These are phyloP conservation scores for Colostygia pectinataria DNA, from an alignment of 2,888 invertebrate genomes.

Conservation along the genomic window DNA sequence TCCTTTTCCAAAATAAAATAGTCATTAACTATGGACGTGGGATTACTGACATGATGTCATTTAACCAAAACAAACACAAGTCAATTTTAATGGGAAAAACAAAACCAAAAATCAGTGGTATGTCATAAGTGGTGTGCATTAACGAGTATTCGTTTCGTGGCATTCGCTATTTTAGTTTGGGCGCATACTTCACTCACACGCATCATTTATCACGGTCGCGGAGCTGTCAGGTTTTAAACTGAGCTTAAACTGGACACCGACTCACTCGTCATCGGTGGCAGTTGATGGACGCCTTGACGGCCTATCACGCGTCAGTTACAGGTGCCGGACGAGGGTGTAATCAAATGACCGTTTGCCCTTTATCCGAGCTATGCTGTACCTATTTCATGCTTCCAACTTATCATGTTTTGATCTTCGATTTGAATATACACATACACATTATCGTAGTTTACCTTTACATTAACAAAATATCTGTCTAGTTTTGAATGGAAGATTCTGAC, in stretches of 20 bases:
- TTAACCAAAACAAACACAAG: constrained; percentile 46
- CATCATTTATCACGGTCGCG: constrained; percentile 68
- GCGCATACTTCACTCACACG: constrained; percentile 56
- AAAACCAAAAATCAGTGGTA: constrained; percentile 49
- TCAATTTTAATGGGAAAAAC: constrained; percentile 44
- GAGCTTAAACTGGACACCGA: constrained; percentile 63
- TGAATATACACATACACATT: neutral
- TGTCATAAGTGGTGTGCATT: constrained; percentile 64
- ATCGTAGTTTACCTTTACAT: neutral
- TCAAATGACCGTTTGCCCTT: constrained; percentile 53
- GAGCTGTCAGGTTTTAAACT: constrained; percentile 71
- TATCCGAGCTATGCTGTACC: constrained; percentile 20
- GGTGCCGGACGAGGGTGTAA: constrained; percentile 45
- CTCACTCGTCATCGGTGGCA: constrained; percentile 65
- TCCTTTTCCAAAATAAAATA: constrained; percentile 58
- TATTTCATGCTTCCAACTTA: neutral
- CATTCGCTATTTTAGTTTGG: constrained; percentile 63
- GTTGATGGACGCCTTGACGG: constrained; percentile 71
- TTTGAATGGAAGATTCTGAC: neutral
- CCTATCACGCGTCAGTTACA: constrained; percentile 48
- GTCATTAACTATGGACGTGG: constrained; percentile 53
- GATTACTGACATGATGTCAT: constrained; percentile 34
- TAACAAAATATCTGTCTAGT: neutral
- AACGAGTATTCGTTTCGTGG: constrained; percentile 50
- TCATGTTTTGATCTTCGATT: neutral